These are phyloP conservation scores for Pyrochroa serraticornis DNA, from an alignment of 2,888 invertebrate species.

Conservation along the genomic window DNA sequence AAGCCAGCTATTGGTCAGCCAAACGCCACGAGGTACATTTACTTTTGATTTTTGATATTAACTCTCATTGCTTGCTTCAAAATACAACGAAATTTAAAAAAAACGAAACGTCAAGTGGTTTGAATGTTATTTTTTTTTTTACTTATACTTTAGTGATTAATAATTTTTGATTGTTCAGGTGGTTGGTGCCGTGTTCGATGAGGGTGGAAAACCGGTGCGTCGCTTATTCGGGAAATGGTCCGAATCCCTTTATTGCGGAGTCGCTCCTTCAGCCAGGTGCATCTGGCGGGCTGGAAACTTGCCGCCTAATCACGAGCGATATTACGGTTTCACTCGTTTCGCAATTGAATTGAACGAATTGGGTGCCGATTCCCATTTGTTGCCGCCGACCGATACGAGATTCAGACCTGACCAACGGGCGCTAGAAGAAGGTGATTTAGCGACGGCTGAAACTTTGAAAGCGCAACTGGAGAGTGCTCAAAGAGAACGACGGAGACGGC, in stretches of 20 bases:
- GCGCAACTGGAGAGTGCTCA: slow-evolving; percentile 75
- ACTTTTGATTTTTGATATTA: slow-evolving; percentile 4
- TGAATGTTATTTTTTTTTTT: neutral
- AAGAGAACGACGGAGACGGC: slow-evolving; percentile 69
- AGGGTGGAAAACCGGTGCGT: slow-evolving; percentile 64
- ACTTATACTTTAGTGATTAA: too few relatives aligned
- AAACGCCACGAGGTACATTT: slow-evolving; percentile 73
- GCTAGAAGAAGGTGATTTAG: slow-evolving; percentile 78
- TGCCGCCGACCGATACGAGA: slow-evolving; percentile 80
- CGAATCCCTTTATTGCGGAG: slow-evolving; percentile 77
- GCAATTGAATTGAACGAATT: slow-evolving; percentile 84
- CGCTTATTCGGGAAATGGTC: slow-evolving; percentile 82
- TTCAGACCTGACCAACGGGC: slow-evolving; percentile 77
- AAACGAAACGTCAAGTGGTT: neutral
- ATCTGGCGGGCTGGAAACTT: slow-evolving; percentile 83
- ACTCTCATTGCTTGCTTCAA: neutral
- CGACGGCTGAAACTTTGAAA: slow-evolving; percentile 74
- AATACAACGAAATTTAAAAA: too few relatives aligned
- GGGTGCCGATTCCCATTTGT: slow-evolving; percentile 65
- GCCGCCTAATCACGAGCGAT: slow-evolving; percentile 79
- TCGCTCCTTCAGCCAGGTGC: slow-evolving; percentile 73
- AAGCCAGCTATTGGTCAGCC: slow-evolving; percentile 80
- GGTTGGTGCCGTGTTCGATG: slow-evolving; percentile 66
- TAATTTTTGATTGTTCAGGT: slow-evolving; percentile 41
- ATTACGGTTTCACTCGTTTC: slow-evolving; percentile 85